These are phyloP conservation scores for Alviniconcha marisindica DNA, from an alignment of 1,140 invertebrate genomes.

Conservation along the genomic window DNA sequence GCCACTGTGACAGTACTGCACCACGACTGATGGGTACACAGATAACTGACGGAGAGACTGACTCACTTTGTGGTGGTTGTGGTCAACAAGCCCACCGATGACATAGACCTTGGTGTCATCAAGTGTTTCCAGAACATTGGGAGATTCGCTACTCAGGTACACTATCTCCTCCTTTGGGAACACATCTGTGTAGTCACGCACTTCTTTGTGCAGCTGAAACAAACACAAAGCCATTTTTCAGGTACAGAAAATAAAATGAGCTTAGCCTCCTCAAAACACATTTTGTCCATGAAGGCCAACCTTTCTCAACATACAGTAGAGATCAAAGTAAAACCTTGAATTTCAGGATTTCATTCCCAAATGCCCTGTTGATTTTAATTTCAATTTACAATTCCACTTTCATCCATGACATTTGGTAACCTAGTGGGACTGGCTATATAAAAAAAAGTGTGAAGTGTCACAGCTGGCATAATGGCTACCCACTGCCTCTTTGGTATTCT, in stretches of 20 bases:
- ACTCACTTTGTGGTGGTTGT: conserved; percentile 94
- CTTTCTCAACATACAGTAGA: background rate
- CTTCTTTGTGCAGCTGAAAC: conserved; percentile 83
- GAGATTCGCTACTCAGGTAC: conserved; percentile 96
- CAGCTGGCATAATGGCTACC: too few relatives aligned
- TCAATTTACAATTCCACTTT: too few relatives aligned
- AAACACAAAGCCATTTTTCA: background rate
- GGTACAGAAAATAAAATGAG: background rate
- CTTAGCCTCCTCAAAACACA: too few relatives aligned
- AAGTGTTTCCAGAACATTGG: conserved; percentile 88
- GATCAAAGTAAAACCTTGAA: too few relatives aligned
- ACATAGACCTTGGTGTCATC: conserved; percentile 90
- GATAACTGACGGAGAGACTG: too few relatives aligned
- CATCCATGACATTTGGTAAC: too few relatives aligned
- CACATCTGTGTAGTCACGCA: conserved; percentile 82
- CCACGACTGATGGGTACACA: too few relatives aligned
- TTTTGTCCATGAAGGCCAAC: background rate
- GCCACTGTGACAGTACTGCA: too few relatives aligned
- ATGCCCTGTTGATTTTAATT: too few relatives aligned
- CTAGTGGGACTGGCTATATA: too few relatives aligned
- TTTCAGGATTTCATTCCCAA: background rate
- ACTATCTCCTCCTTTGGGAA: conserved; percentile 88
- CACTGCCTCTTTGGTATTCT: too few relatives aligned
- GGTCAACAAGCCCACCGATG: conserved; percentile 98
- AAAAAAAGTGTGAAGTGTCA: too few relatives aligned